Evolutionary conservation across 2,888 invertebrate genomes (phyloP).

Genomic region (Cinara cedri): DNA sequence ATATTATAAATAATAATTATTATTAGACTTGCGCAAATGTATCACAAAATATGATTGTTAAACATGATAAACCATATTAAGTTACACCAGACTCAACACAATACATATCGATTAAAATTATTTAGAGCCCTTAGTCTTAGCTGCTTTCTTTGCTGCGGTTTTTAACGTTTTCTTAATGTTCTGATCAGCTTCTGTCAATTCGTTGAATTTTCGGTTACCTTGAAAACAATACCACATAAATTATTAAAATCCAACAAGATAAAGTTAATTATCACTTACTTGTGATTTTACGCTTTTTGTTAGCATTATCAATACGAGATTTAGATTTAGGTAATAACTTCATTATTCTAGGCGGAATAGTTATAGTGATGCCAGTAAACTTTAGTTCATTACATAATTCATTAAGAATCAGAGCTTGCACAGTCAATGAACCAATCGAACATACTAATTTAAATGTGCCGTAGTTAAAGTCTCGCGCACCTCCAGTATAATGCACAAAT

Average conservation of each 20-base stretch:
- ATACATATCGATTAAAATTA: background rate
- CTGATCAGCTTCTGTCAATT: slow-evolving; percentile 92
- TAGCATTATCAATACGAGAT: slow-evolving; percentile 5
- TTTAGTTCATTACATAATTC: slow-evolving; percentile 12
- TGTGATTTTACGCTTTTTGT: slow-evolving; percentile 46
- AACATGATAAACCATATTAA: background rate
- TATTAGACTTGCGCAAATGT: background rate
- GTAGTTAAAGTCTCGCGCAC: slow-evolving; percentile 39
- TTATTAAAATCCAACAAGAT: background rate
- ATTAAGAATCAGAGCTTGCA: slow-evolving; percentile 35
- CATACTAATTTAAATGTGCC: slow-evolving; percentile 24
- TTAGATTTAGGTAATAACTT: slow-evolving; percentile 23
- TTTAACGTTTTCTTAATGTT: slow-evolving; percentile 79
- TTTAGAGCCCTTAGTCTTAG: slow-evolving; percentile 63
- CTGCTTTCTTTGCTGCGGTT: slow-evolving; percentile 67
- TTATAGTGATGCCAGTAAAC: background rate
- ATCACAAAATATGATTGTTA: background rate
- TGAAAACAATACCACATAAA: slow-evolving; percentile 61
- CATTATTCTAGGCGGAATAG: background rate
- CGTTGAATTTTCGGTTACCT: slow-evolving; percentile 73
- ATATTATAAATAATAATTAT: background rate
- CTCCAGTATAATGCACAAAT: slow-evolving; percentile 27
- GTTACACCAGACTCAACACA: background rate
- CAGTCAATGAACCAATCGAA: slow-evolving; percentile 13
- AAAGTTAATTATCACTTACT: background rate